Base-by-base conservation (phyloP, 1,140 invertebrate species). In the Bombus cullumanus region DNA sequence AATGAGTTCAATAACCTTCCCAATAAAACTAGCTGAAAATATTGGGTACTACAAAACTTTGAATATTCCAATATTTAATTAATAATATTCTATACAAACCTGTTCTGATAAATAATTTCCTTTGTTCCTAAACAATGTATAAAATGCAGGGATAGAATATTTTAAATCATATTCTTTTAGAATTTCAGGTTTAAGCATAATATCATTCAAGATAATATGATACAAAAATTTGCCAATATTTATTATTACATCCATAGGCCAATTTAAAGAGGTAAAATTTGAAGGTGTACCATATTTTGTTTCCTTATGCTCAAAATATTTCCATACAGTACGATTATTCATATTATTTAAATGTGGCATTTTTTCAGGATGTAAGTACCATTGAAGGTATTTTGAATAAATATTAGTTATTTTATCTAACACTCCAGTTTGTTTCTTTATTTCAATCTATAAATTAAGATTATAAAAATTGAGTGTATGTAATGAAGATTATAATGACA, bases 141-240 rank as follows among this genome's bases (percentile, higher is more conserved):
- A 98, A 92, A 99, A 98, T 2, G 97, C 98, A 10, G 98, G 98
- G n/a, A 93, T 73, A 39, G 86, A 71, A 72, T 79, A 34, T 59
- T 74, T 78, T 59, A 62, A 13, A 43, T 73, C 59, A 9, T 77
- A 71, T 15, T 31, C 74, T 34, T 88, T 87, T 0, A 84, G 41
- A 0, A 64, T 39, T 1, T 76, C 79, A 13, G 72, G 25, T 94
- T 98, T 96, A 83, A 98, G 96, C n/a, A 78, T 62, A 22, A 98
- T 95, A 94, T 99, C 98, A 74, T 97, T 97, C 84, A 98, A 96
- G 18, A 99, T 97, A 53, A 99, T 98, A 77, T 98, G 97, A 92
- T 98, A 98, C 0, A 99, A 95, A 93, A 98, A 98, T 90, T 97
- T 97, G 34, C 98, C 98, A 57, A 98, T 95, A 68, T 95, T 96